Evolutionary conservation across 1,140 invertebrate species (phyloP).

Genomic region (Lysiphlebus fabarum): DNA sequence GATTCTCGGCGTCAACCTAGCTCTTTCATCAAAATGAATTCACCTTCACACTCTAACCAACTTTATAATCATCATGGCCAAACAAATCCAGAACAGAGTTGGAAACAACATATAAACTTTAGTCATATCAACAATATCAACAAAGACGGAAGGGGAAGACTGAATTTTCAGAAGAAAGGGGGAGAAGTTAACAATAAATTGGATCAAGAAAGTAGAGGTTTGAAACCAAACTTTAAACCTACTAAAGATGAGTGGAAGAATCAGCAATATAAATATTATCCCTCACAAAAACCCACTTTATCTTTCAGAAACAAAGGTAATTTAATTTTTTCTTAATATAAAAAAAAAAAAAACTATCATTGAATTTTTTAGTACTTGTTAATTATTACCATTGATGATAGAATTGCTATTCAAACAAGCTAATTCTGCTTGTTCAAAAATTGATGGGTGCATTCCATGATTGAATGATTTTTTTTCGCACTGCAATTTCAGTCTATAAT

Average conservation of each 20-base stretch:
- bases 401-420: no score
- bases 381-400: no score
- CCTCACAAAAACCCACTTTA: no score
- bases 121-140: constrained; percentile 9
- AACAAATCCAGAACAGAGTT: constrained; percentile 6
- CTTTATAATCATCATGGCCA: not conserved
- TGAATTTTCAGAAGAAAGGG: not conserved
- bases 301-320: not conserved
- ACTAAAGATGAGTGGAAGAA: constrained; percentile 1
- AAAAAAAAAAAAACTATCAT: no score
- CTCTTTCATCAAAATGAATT: no score
- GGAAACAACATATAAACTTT: constrained; percentile 22
- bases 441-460: no score
- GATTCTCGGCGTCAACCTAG: no score
- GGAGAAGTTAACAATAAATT: not conserved
- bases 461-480: no score
- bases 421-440: no score
- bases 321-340: not conserved
- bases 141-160: constrained; percentile 5
- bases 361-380: not conserved
- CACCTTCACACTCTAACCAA: not conserved
- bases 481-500: no score
- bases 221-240: constrained; percentile 15
- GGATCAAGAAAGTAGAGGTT: not conserved
- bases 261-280: no score